Percentiles rank a stretch among this genome's conserved stretches.
These are phyloP conservation scores for Drosophila pectinifera DNA, from an alignment of 1,140 invertebrate genomes.

Conservation along the genomic window DNA sequence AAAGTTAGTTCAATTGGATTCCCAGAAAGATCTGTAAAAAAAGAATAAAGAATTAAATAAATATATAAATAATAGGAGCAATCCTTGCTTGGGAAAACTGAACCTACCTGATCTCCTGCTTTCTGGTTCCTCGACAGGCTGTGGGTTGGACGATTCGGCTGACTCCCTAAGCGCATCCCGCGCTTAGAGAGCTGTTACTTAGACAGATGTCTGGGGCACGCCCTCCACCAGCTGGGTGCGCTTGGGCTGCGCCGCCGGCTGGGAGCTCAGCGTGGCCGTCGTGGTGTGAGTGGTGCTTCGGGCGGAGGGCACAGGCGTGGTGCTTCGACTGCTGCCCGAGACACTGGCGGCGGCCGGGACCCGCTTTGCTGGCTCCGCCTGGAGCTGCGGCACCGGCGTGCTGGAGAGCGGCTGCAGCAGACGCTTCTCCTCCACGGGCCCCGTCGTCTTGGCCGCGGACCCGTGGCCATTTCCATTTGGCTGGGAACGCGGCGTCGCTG, in stretches of 20 bases:
- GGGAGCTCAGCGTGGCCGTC: slow-evolving; percentile 65
- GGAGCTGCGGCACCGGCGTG: slow-evolving; percentile 67
- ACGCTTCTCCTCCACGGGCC: slow-evolving; percentile 66
- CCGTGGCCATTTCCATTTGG: slow-evolving; percentile 61
- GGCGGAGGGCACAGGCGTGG: slow-evolving; percentile 73
- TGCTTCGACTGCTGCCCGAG: slow-evolving; percentile 70
- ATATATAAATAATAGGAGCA: background rate
- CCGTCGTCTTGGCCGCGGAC: slow-evolving; percentile 16
- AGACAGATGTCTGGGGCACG: slow-evolving; percentile 82
- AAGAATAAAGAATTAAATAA: background rate
- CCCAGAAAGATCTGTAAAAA: slow-evolving; percentile 13
- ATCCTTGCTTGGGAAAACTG: background rate
- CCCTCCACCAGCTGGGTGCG: slow-evolving; percentile 82
- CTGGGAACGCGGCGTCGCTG: slow-evolving; percentile 42
- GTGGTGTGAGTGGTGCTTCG: slow-evolving; percentile 71
- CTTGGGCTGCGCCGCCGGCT: slow-evolving; percentile 61
- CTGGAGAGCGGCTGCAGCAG: slow-evolving; percentile 69
- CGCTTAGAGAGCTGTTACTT: slow-evolving; percentile 84
- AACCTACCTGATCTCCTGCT: background rate
- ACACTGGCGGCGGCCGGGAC: slow-evolving; percentile 28
- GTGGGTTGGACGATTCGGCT: slow-evolving; percentile 32
- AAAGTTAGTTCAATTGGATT: slow-evolving; percentile 5
- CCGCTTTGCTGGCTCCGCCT: slow-evolving; percentile 60
- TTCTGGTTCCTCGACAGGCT: slow-evolving; percentile 34
- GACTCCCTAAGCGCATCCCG: slow-evolving; percentile 72